phyloP scores from a whole-genome alignment of 1,140 invertebrate genomes.

The Lepidotrigona ventralis region DNA sequence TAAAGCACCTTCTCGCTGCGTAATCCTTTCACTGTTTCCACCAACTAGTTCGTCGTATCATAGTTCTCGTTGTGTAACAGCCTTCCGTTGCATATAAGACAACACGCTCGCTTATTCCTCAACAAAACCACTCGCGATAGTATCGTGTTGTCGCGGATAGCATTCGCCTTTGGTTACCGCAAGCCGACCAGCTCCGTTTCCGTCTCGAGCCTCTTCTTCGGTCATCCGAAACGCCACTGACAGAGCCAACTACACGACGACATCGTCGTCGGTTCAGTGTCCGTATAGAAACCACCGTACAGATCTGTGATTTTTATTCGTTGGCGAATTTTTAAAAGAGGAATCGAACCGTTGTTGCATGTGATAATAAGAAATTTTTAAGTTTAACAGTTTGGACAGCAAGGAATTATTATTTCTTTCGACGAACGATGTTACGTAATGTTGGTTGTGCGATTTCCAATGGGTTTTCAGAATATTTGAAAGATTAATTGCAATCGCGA shows the following conservation, averaged over 20 bases:
- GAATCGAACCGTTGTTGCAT: neutral
- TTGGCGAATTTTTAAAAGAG: neutral
- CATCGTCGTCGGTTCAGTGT: neutral
- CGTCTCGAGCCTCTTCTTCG: neutral
- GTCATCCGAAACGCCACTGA: neutral
- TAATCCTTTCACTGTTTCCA: slow-evolving; percentile 30
- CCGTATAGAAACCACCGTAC: neutral
- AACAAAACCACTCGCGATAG: slow-evolving; percentile 33
- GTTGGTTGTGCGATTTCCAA: neutral
- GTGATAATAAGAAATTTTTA: neutral
- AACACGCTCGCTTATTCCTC: slow-evolving; percentile 27
- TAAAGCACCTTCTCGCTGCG: neutral
- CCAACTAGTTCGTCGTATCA: neutral
- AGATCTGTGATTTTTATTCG: neutral
- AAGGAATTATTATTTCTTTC: too few species aligned
- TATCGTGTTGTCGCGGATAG: slow-evolving; percentile 29
- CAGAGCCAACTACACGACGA: neutral
- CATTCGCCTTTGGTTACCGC: slow-evolving; percentile 20
- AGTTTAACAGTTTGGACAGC: too few species aligned
- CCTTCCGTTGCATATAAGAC: slow-evolving; percentile 24
- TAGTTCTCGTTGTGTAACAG: slow-evolving; percentile 39
- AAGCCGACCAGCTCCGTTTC: neutral
- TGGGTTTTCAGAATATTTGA: neutral
- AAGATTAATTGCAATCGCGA: too few species aligned
- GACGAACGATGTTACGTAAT: neutral